Evolutionary conservation across 2,888 invertebrate genomes (phyloP), one percentile per base, ranked within the genome.

Genomic region (Mesorhabditis spiculigera): DNA sequence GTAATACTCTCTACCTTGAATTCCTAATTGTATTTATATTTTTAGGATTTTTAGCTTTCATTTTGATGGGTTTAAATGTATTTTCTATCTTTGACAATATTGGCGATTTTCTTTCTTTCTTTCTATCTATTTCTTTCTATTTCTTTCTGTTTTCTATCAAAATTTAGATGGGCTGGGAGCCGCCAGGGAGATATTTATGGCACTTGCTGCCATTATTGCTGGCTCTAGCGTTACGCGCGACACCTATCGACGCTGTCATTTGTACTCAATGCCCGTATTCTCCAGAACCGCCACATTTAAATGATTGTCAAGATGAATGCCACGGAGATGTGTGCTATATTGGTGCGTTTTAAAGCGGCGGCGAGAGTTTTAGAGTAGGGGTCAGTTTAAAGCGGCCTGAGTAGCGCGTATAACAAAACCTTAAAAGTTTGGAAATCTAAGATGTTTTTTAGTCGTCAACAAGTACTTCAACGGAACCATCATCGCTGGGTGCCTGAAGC

Each of bases 391-490:
- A 13, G 50, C 50, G 50, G 8, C 6, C 8, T 50, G 8, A 13
- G 50, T 50, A 50, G 50, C 41, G 63, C 16, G 28, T 66, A 13
- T 4, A 45, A 44, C 66, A 16, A 10, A 8, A 6, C 42, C 43
- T 66, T 16, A 66, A 44, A n/a, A 43, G 43, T 44, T 16, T 16
- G 28, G 28, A 28, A 28, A 16, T 43, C n/a, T 42, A 16, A 43
- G 10, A 66, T 67, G 61, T 43, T 44, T 67, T 77, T 43, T 64
- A 79, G 79, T 79, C 4, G 75, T 78, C 42, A 79, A 78, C 68
- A 74, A 75, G 50, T 74, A 68, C 69, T 78, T 77, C 69, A 79
- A 79, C 43, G 75, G 74, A 8, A 79, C 79, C n/a, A 72, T 79
- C 28, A 78, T 74, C 43, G 77, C 79, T 4, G 79, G 79, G 3